Base-by-base conservation (phyloP, 2,797 vertebrate genomes). In the Urophycis tenuis region DNA sequence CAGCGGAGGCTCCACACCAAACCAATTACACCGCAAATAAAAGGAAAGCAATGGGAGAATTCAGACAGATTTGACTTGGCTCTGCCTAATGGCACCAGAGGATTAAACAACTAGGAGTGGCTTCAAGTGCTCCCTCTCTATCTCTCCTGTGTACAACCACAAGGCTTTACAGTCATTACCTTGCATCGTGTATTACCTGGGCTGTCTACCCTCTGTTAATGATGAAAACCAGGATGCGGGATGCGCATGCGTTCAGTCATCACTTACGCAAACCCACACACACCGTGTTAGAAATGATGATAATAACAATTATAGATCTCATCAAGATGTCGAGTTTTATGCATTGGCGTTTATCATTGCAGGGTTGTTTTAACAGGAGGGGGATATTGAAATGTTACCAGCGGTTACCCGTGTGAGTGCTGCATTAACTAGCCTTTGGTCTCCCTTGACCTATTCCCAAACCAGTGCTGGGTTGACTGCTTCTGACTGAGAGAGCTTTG, bases 401-500 rank as follows among this genome's bases (percentile, higher is more conserved):
- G 71, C 30, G 15, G 75, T 72, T 74, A 78, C 41, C 15, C 35
- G 64, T 75, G 74, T 84, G 76, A 85, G 71, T n/a, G 19, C 70
- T 82, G 53, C 45, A 32, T 70, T 72, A 64, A 75, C 74, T 75
- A 73, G 76, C 77, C 39, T 79, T 70, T 76, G 69, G 64, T 71
- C 78, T 74, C 45, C 75, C 78, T 75, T 78, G 77, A 80, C 74
- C 82, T 41, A 34, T 77, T 81, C 60, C 72, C 78, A 74, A 33
- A 79, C 73, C 79, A 83, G 81, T 78, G 79, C 77, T 75, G 79
- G 81, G 79, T 75, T 78, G 71, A 45, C 29, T 39, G 73, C 82
- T 74, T 86, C 75, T 81, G 71, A 80, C 78, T 64, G 78, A 87
- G 76, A 85, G 76, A 85, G 79, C 75, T 86, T 73, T 78, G 29